A percentile compares a stretch with the other conserved stretches of the same genome.
Conservation (phyloP, 2,888 invertebrate species). For the Leptinotarsa peninsularis region DNA sequence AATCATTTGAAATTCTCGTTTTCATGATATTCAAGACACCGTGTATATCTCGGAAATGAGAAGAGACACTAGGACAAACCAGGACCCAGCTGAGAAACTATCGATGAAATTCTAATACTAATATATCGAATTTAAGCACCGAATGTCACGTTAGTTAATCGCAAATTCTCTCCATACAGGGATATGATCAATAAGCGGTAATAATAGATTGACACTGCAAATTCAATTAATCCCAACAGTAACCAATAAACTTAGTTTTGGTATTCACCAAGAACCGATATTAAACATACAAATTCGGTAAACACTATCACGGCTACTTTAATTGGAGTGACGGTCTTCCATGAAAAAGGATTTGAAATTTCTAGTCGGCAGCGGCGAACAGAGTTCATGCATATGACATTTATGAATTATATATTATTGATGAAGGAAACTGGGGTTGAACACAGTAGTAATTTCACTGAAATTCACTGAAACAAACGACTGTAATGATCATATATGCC, state of each 20-base stretch:
- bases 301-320: slow-evolving; percentile 6
- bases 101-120: not conserved
- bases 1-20: too few relatives aligned
- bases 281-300: not conserved
- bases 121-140: not conserved
- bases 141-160: not conserved
- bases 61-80: too few relatives aligned
- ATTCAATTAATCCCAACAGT: slow-evolving; percentile 9
- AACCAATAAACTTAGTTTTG: slow-evolving; percentile 9
- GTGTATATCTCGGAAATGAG: too few relatives aligned
- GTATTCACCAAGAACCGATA: not conserved
- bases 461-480: too few relatives aligned
- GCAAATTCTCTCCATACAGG: not conserved
- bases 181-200: slow-evolving; percentile 5
- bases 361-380: not conserved
- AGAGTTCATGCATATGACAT: not conserved
- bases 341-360: not conserved
- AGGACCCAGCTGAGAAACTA: too few relatives aligned
- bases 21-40: too few relatives aligned
- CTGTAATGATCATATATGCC: too few relatives aligned
- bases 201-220: slow-evolving; percentile 7
- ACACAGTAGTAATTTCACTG: too few relatives aligned
- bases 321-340: not conserved
- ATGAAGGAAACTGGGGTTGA: not conserved
- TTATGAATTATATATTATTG: not conserved